Percentiles rank a stretch among this genome's conserved stretches.
Conservation (phyloP, 2,888 invertebrate species). For the Anoncus sp. region DNA sequence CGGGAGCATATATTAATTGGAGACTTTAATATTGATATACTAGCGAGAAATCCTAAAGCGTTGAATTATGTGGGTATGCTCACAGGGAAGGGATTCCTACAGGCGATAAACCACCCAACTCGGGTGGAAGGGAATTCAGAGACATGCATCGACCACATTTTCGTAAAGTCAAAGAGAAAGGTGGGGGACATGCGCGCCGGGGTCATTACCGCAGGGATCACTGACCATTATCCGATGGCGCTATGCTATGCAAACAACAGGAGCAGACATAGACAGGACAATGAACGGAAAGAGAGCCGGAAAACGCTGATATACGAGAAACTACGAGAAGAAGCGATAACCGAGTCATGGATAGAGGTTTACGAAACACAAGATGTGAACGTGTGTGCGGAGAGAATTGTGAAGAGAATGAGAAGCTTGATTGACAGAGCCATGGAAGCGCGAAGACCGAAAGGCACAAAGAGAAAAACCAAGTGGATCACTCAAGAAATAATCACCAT, state of each 20-base stretch:
- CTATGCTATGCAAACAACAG: too few relatives aligned
- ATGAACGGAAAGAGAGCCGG: too few relatives aligned
- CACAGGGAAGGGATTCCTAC: neutral
- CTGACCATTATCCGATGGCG: neutral
- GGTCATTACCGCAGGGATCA: neutral
- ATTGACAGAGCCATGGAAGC: too few relatives aligned
- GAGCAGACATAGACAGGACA: too few relatives aligned
- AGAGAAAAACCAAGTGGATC: neutral
- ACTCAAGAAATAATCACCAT: neutral
- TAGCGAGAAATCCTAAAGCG: neutral
- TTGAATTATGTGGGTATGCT: neutral
- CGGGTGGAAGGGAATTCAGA: neutral
- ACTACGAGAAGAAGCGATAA: neutral
- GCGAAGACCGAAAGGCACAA: neutral
- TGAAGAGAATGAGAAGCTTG: neutral
- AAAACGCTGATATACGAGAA: neutral
- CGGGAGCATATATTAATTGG: neutral
- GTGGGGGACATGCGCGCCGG: neutral
- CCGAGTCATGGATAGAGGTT: neutral
- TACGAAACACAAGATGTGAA: neutral
- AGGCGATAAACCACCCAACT: neutral
- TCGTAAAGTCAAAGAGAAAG: neutral
- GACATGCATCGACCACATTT: conserved; percentile 2
- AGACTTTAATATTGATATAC: neutral
- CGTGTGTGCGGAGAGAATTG: neutral